Conservation (phyloP, 2,888 invertebrate species). For the Rhogogaster chlorosoma region DNA sequence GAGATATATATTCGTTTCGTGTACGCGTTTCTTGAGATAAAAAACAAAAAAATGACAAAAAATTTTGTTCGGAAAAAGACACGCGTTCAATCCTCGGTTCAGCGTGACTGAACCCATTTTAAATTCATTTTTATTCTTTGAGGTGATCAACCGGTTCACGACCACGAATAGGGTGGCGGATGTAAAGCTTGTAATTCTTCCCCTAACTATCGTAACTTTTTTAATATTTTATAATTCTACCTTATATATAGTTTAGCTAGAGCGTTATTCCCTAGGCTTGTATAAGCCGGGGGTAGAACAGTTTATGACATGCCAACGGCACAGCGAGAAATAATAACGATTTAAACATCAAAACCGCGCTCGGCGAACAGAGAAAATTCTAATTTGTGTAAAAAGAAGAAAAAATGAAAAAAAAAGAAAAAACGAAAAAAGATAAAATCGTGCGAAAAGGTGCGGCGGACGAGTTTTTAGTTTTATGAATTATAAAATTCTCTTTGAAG, state of each 20-base stretch:
- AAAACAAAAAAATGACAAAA: too few species aligned
- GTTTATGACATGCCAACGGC: conserved; percentile 18
- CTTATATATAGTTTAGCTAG: neutral
- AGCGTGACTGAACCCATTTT: neutral
- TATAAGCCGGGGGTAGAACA: neutral
- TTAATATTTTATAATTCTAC: conserved; percentile 29
- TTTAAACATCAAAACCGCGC: conserved; percentile 4
- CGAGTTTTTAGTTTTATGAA: too few species aligned
- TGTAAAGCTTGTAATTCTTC: conserved; percentile 15
- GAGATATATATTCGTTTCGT: neutral
- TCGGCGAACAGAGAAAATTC: neutral
- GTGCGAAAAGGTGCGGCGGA: too few species aligned
- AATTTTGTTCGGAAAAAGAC: neutral
- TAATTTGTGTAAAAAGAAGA: neutral
- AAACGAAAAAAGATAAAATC: neutral
- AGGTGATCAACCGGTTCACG: neutral
- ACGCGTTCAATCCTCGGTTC: neutral
- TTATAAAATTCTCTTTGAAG: too few species aligned
- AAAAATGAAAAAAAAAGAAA: neutral
- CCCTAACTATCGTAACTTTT: conserved; percentile 29
- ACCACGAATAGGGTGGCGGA: neutral
- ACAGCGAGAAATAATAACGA: conserved; percentile 18
- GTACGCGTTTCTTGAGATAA: neutral
- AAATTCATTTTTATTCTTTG: neutral
- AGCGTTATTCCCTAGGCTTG: neutral